Evolutionary conservation across 2,113 vertebrate genomes (phyloP).

Genomic region (Gnathonemus echidnorhynchus): DNA sequence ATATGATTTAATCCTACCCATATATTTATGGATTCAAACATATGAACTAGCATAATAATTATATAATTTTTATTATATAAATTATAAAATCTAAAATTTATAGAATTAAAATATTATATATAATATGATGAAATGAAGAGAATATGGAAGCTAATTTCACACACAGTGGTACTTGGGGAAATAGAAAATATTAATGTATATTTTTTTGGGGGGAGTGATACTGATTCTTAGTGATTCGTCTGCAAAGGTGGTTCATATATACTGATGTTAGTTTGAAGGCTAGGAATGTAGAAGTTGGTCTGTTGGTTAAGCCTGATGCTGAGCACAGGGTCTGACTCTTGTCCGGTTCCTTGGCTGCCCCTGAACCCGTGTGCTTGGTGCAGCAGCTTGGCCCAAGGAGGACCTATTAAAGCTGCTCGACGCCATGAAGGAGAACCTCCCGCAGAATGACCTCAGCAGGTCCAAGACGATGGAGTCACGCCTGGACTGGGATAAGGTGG

Average conservation of each 20-base stretch:
- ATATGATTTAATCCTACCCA: background rate
- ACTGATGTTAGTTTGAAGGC: background rate
- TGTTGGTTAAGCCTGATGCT: background rate
- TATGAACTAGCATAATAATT: background rate
- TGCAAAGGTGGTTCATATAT: background rate
- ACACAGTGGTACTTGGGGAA: background rate
- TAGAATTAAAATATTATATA: too few species aligned
- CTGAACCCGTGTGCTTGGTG: background rate
- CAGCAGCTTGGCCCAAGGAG: constrained; percentile 82
- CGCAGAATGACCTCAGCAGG: constrained; percentile 83
- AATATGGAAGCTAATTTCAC: background rate
- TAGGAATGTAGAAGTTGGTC: background rate
- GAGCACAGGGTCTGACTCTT: background rate
- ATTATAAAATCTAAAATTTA: too few species aligned
- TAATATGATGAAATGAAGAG: background rate
- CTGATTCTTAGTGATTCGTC: background rate
- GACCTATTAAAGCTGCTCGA: constrained; percentile 89
- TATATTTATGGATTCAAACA: background rate
- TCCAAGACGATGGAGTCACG: constrained; percentile 97
- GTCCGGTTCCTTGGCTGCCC: background rate
- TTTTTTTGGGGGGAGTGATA: background rate
- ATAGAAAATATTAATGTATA: background rate
- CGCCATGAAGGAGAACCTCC: constrained; percentile 84
- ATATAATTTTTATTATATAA: too few species aligned
- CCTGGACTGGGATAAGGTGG: constrained; percentile 92